A percentile compares a stretch with the other conserved stretches of the same genome.
Evolutionary conservation across 2,113 vertebrate genomes (phyloP).

Genomic region (Oncorhynchus nerka): DNA sequence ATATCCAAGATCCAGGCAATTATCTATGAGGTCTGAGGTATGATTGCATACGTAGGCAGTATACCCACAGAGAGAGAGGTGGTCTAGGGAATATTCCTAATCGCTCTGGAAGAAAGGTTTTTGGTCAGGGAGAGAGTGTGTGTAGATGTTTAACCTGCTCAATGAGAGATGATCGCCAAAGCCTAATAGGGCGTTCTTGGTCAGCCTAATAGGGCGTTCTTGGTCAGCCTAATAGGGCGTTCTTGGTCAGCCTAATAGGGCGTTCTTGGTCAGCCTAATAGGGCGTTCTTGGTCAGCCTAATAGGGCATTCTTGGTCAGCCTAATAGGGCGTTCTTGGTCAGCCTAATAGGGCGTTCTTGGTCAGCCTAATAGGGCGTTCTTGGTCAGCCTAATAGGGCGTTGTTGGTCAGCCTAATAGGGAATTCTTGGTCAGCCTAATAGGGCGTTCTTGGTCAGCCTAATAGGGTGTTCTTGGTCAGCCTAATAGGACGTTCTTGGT

Average conservation of each 20-base stretch:
- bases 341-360: constrained; percentile 4
- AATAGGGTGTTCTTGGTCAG: background rate
- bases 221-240: constrained; percentile 19
- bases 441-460: background rate
- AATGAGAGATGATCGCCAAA: constrained; percentile 28
- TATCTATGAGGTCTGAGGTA: constrained; percentile 29
- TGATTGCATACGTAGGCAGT: constrained; percentile 22
- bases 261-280: constrained; percentile 11
- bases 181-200: constrained; percentile 25
- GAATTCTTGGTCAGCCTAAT: constrained; percentile 22
- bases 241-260: constrained; percentile 15
- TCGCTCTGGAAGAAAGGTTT: background rate
- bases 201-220: constrained; percentile 3
- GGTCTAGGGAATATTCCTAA: background rate
- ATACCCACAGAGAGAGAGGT: background rate
- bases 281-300: constrained; percentile 15
- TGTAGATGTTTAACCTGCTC: constrained; percentile 15
- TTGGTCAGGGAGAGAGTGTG: background rate
- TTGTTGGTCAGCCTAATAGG: constrained; percentile 22
- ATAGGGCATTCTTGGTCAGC: constrained; percentile 15
- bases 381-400: constrained; percentile 21
- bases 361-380: constrained; percentile 22
- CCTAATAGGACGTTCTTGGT: background rate
- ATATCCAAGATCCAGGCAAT: constrained; percentile 36
- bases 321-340: constrained; percentile 22